Evolutionary conservation across 2,888 invertebrate genomes (phyloP), one percentile per base, ranked within the genome.

Genomic region (Agrochola circellaris): DNA sequence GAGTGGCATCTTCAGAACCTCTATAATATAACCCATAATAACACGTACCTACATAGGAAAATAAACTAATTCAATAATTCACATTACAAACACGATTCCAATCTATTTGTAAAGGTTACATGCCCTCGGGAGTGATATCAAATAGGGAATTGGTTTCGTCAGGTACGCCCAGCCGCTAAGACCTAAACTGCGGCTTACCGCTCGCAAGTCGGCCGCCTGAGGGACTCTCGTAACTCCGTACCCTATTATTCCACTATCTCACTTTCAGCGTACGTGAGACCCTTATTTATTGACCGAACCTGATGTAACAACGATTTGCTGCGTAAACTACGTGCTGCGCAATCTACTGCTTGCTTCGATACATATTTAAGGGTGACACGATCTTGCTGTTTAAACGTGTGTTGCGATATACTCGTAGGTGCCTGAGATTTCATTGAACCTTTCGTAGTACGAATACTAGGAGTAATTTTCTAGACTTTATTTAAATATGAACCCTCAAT

Each of bases 211-310:
- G 85, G 91, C 89, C 88, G 89, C 92, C 91, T 87, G 65, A 82
- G 93, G 92, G 93, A 93, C 87, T 89, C 86, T 83, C 85, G 91
- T 92, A 91, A 92, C 91, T 84, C 79, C 85, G 90, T 90, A 89
- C 89, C 89, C 92, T 91, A 93, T 94, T 94, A 95, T 94, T 93
- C 91, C 89, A 92, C 92, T 92, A 93, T 93, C 90, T 91, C 88
- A 89, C 89, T 91, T 91, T 89, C 85, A 84, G 82, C 88, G 90
- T 90, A 93, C 93, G 92, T 93, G 93, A 92, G 90, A 87, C 86
- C 89, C 85, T 92, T 93, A 93, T 93, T 94, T 94, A 95, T 93
- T 92, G 91, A 91, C 91, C 85, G 88, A 89, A 90, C 90, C 88
- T 90, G 89, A 91, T 91, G 89, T 92, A 89, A 87, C 89, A 89